Conservation (phyloP, 2,888 invertebrate genomes). For the Harpagoxenus sublaevis region DNA sequence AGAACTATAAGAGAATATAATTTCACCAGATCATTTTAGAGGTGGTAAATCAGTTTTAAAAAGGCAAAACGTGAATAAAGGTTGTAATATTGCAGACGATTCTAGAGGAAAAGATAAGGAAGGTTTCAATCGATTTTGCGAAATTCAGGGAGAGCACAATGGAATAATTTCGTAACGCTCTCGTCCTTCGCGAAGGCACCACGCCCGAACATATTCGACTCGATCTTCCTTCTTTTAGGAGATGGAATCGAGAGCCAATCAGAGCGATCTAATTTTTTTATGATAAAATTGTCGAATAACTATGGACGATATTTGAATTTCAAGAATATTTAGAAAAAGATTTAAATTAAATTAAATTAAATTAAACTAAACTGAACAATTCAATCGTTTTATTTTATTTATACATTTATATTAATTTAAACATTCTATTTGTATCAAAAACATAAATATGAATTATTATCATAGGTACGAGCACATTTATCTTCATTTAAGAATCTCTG, state of each 20-base stretch:
- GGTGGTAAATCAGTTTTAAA: not conserved
- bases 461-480: not conserved
- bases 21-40: not conserved
- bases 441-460: not conserved
- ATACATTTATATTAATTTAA: conserved; percentile 4
- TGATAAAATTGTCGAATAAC: not conserved
- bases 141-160: conserved; percentile 43
- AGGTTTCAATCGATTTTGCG: conserved; percentile 41
- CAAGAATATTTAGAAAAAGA: not conserved
- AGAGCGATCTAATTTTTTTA: not conserved
- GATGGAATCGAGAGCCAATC: not conserved
- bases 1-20: not conserved
- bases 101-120: not conserved
- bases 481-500: not conserved
- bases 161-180: conserved; percentile 54
- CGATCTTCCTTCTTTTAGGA: conserved; percentile 8
- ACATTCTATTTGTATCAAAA: not conserved
- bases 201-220: conserved; percentile 45
- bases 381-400: not conserved
- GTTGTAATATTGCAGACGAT: not conserved
- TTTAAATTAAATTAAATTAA: not conserved
- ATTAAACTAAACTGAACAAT: not conserved
- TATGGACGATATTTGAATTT: not conserved
- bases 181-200: conserved; percentile 38
- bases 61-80: not conserved